Evolutionary conservation across 2,888 invertebrate genomes (phyloP).

Genomic region (Rotaria sp.): DNA sequence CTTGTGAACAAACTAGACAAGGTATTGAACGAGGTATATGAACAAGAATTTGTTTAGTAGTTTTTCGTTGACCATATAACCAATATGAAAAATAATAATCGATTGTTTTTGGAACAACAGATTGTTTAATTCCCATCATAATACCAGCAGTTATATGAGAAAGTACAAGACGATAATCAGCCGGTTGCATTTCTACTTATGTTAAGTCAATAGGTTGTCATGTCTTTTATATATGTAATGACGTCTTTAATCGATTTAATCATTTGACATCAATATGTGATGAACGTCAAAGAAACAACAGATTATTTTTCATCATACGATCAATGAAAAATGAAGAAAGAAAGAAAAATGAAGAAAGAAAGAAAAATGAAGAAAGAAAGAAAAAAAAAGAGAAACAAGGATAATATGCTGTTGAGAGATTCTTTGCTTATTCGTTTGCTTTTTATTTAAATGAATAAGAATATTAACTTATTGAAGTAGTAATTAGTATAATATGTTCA

Average conservation of each 20-base stretch:
- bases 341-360: too few relatives aligned
- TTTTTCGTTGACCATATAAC: not conserved
- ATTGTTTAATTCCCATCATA: not conserved
- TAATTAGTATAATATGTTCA: too few relatives aligned
- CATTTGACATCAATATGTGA: not conserved
- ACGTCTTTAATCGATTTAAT: not conserved
- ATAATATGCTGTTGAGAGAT: slow-evolving; percentile 1
- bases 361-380: too few relatives aligned
- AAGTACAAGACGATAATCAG: not conserved
- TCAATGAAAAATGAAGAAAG: not conserved
- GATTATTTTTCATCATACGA: not conserved
- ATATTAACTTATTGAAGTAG: too few relatives aligned
- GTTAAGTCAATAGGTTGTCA: not conserved
- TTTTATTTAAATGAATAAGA: too few relatives aligned
- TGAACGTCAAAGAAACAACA: not conserved
- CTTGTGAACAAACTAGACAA: not conserved
- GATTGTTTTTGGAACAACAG: not conserved
- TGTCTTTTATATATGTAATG: not conserved
- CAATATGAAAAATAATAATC: not conserved
- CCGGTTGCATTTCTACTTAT: not conserved
- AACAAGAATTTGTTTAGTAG: not conserved
- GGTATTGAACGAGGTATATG: not conserved
- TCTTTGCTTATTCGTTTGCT: too few relatives aligned
- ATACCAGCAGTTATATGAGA: not conserved
- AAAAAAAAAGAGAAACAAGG: not conserved